Percentiles rank a stretch among this genome's conserved stretches.
Conservation (phyloP, 53 echinoderm and acorn worm species). For the Zoroaster sp. region DNA sequence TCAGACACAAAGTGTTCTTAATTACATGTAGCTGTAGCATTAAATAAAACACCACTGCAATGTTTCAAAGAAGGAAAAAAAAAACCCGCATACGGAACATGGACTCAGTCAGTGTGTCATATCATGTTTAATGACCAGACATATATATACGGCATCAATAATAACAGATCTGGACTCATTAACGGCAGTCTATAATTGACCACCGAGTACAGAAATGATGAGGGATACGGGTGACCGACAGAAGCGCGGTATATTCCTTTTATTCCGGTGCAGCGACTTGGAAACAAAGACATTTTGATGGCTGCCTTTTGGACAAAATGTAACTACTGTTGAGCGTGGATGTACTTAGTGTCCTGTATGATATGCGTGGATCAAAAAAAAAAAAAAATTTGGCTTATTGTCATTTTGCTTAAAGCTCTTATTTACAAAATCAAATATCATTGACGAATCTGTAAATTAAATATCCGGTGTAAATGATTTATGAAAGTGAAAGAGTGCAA, state of each 20-base stretch:
- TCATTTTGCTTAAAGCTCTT: no score
- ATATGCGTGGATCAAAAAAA: no score
- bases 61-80: neutral
- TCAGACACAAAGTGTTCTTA: neutral
- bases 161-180: neutral
- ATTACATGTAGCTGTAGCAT: neutral
- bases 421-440: no score
- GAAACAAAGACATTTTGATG: neutral
- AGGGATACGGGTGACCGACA: neutral
- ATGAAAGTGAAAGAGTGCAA: no score
- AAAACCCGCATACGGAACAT: neutral
- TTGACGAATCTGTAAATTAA: no score
- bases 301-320: neutral
- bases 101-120: neutral
- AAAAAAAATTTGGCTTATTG: no score
- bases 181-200: constrained; percentile 12
- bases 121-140: neutral
- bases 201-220: no score
- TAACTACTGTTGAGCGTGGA: no score
- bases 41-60: neutral
- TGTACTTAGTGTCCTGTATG: no score
- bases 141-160: constrained; percentile 3
- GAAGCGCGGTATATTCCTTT: neutral
- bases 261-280: neutral
- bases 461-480: no score